Base-by-base conservation (phyloP, 1,140 invertebrate species). In the Coelopa frigida region DNA sequence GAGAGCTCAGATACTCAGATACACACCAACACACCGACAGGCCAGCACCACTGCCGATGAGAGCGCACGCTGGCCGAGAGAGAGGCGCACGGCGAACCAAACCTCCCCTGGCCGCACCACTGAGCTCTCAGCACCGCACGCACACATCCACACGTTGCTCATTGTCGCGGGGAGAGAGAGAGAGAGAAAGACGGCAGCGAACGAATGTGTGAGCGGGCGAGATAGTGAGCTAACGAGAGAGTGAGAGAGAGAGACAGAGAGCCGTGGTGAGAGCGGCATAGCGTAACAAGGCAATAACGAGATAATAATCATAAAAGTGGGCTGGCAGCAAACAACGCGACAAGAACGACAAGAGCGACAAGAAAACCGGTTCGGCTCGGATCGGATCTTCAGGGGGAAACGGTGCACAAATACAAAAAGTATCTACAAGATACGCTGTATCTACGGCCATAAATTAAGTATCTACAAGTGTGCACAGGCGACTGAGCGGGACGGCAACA, bases 391-490 rank as follows among this genome's bases (percentile, higher is more conserved):
- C 27, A 29, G n/a, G n/a, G 8, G n/a, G n/a, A 29, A 29, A 29
- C 27, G n/a, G n/a, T 29, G 11, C 26, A 18, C 26, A 5, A 8
- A 8, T 23, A n/a, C 32, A 37, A 37, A 37, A n/a, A 35, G 8
- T 45, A 54, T 45, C 49, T 49, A 48, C 50, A 37, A 37, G 31
- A 44, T 44, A 44, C 37, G 7, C 48, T 48, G 48, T 47, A 38
- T 33, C 48, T 57, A 51, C 57, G 58, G 56, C 58, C 60, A 63
- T 63, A 63, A 63, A 63, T 63, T 63, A 63, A 63, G 58, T 63
- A 63, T 63, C 60, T 64, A 56, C 48, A 37, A 41, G 48, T 26
- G 38, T 33, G 52, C 53, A 36, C 24, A 46, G 32, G 23, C 39
- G 50, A 38, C 24, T 44, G 48, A 61, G 50, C 43, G 58, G 56